These are phyloP conservation scores for Cryptoblepharus egeriae DNA, from an alignment of 2,797 vertebrate species.

Conservation along the genomic window DNA sequence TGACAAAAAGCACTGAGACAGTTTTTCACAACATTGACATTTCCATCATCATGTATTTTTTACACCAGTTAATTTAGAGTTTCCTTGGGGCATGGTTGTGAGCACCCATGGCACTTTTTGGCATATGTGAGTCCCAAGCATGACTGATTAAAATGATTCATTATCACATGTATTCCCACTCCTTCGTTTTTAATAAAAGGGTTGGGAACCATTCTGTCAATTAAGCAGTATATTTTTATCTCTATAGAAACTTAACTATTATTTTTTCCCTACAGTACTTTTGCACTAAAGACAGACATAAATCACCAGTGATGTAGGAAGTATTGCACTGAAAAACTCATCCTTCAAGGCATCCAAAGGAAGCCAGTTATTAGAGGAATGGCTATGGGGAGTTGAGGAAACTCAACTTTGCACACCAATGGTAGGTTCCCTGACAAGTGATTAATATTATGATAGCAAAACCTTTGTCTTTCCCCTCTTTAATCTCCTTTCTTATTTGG, in stretches of 20 bases:
- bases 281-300: conserved; percentile 42
- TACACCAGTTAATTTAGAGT: conserved; percentile 17
- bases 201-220: conserved; percentile 47
- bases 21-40: conserved; percentile 3
- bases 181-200: conserved; percentile 48
- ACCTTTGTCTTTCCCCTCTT: conserved; percentile 5
- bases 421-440: conserved; percentile 43
- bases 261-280: conserved; percentile 44
- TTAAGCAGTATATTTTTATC: conserved; percentile 18
- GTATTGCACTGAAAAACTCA: conserved; percentile 18
- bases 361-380: conserved; percentile 54
- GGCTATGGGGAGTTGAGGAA: conserved; percentile 44
- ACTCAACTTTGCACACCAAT: conserved; percentile 22
- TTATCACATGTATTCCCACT: conserved; percentile 6
- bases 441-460: conserved; percentile 49
- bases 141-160: conserved; percentile 35
- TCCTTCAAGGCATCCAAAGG: conserved; percentile 41
- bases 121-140: conserved; percentile 8
- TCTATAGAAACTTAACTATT: conserved; percentile 7
- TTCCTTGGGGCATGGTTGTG: conserved; percentile 24
- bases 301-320: not conserved
- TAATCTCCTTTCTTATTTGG: conserved; percentile 33
- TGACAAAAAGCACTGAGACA: not conserved
- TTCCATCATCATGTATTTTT: not conserved
- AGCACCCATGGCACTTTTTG: conserved; percentile 46